phyloP scores from a whole-genome alignment of 2,113 vertebrate genomes.

The Hippoglossus stenolepis region DNA sequence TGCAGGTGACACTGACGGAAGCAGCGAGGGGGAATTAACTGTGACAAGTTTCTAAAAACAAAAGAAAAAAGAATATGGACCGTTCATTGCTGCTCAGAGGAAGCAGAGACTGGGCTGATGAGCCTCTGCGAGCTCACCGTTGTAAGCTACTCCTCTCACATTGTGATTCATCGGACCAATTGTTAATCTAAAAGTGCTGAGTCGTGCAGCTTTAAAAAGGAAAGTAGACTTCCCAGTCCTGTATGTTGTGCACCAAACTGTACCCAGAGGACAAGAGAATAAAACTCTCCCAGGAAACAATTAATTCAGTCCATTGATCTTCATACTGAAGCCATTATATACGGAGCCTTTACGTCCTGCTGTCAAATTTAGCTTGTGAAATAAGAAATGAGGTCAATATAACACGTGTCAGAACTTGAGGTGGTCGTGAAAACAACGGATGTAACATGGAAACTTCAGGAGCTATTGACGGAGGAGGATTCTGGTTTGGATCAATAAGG shows the following conservation, averaged over 20 bases:
- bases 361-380: background rate
- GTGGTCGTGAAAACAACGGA: background rate
- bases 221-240: background rate
- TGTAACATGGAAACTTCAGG: background rate
- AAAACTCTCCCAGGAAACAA: conserved; percentile 7
- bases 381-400: conserved; percentile 5
- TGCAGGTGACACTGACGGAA: too few species aligned
- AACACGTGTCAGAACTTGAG: background rate
- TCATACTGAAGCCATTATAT: background rate
- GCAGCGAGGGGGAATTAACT: too few species aligned
- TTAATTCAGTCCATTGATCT: conserved; percentile 18
- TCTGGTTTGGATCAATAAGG: conserved; percentile 20
- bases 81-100: background rate
- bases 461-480: conserved; percentile 4
- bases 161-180: background rate
- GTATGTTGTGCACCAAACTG: background rate
- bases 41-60: background rate
- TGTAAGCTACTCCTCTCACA: background rate
- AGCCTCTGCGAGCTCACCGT: background rate
- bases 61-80: background rate
- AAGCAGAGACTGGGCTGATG: background rate
- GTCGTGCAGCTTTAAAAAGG: background rate
- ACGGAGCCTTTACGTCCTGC: background rate
- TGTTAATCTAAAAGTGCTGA: background rate
- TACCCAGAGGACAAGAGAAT: background rate